These are phyloP conservation scores for Lates calcarifer DNA, from an alignment of 2,113 vertebrate species.

Conservation along the genomic window DNA sequence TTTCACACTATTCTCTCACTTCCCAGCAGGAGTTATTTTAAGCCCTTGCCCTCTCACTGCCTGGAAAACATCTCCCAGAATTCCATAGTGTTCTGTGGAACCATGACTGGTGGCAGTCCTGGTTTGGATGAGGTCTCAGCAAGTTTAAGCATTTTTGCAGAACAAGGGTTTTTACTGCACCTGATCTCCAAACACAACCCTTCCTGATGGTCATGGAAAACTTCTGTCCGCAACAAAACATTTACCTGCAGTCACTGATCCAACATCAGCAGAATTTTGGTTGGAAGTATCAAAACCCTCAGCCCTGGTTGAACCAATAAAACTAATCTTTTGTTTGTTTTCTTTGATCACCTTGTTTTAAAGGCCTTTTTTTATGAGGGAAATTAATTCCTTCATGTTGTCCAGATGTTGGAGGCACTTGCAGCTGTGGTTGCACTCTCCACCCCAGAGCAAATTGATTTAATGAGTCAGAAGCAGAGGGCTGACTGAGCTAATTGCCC, in stretches of 20 bases:
- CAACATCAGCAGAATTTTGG: neutral
- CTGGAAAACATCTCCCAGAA: slow-evolving; percentile 12
- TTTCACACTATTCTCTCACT: slow-evolving; percentile 2
- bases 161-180: neutral
- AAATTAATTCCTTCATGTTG: slow-evolving; percentile 7
- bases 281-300: neutral
- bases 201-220: neutral
- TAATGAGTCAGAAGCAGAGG: slow-evolving; percentile 48
- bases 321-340: neutral
- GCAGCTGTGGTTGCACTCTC: slow-evolving; percentile 61
- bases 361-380: neutral
- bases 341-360: slow-evolving; percentile 29
- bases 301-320: neutral
- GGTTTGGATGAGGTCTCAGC: neutral
- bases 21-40: slow-evolving; percentile 29
- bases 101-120: slow-evolving; percentile 9
- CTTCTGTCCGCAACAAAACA: neutral
- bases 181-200: neutral
- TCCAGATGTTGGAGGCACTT: slow-evolving; percentile 68
- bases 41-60: neutral
- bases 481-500: slow-evolving; percentile 61
- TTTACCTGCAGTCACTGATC: neutral
- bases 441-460: slow-evolving; percentile 56
- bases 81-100: slow-evolving; percentile 9
- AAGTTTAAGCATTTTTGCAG: neutral